Conservation (phyloP, 2,888 invertebrate genomes). For the Shargacucullia verbasci region DNA sequence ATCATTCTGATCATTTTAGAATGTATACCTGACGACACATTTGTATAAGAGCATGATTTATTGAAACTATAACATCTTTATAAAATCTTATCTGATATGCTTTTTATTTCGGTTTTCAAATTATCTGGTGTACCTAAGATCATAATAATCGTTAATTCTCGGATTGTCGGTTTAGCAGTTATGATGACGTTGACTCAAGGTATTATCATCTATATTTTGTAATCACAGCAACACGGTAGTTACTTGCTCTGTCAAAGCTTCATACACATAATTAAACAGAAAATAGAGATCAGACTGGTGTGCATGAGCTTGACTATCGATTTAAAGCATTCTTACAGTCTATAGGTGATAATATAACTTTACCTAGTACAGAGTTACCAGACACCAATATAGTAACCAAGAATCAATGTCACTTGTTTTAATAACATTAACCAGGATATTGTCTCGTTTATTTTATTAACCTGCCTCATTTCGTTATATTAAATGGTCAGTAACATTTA, state of each 20-base stretch:
- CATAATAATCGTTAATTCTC: slow-evolving; percentile 14
- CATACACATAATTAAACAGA: slow-evolving; percentile 26
- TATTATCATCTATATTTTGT: slow-evolving; percentile 23
- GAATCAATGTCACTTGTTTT: slow-evolving; percentile 45
- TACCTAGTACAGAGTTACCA: slow-evolving; percentile 13
- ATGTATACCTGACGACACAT: slow-evolving; percentile 43
- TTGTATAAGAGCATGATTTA: slow-evolving; percentile 59
- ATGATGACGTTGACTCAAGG: slow-evolving; percentile 35
- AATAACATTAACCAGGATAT: slow-evolving; percentile 34
- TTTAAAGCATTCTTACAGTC: slow-evolving; percentile 22
- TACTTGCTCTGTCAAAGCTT: slow-evolving; percentile 25
- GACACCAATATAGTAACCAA: slow-evolving; percentile 20
- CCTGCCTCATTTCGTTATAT: slow-evolving; percentile 45
- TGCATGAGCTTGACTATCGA: slow-evolving; percentile 26
- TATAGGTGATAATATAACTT: slow-evolving; percentile 31
- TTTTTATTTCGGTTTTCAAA: slow-evolving; percentile 50
- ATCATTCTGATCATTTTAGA: slow-evolving; percentile 38
- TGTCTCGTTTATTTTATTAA: slow-evolving; percentile 55
- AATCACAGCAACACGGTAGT: slow-evolving; percentile 9
- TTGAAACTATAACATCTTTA: slow-evolving; percentile 57
- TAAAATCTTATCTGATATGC: slow-evolving; percentile 63
- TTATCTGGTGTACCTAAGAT: slow-evolving; percentile 30
- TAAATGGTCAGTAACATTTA: slow-evolving; percentile 51
- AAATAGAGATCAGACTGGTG: slow-evolving; percentile 45
- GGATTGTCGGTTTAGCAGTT: slow-evolving; percentile 5